Conservation (phyloP, 2,113 vertebrate genomes). For the Chlamydotis undulata region DNA sequence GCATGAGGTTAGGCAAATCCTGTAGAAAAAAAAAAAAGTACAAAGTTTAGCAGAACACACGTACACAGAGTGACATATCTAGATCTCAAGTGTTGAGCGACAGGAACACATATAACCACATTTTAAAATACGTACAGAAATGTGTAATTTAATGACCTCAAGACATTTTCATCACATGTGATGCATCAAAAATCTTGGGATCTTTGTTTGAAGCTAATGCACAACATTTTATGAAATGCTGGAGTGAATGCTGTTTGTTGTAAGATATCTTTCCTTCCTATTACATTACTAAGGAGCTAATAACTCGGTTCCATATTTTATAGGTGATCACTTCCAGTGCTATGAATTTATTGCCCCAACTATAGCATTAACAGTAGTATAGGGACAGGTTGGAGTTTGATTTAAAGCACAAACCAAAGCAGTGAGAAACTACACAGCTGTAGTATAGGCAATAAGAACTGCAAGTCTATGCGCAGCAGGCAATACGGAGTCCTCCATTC, state of each 20-base stretch:
- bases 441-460: background rate
- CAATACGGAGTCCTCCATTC: background rate
- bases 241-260: background rate
- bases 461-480: background rate
- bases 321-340: background rate
- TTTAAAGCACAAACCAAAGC: background rate
- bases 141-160: background rate
- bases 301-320: background rate
- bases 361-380: background rate
- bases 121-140: background rate
- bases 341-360: background rate
- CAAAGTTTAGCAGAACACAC: background rate
- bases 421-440: background rate
- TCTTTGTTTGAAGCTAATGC: background rate
- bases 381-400: background rate
- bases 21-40: background rate
- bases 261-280: background rate
- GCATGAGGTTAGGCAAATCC: background rate
- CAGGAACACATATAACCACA: background rate
- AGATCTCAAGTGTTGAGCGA: background rate
- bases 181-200: background rate
- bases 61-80: background rate
- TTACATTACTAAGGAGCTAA: background rate
- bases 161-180: background rate
- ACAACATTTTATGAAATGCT: background rate